phyloP scores from a whole-genome alignment of 2,888 invertebrate species.

The Iselma pallidipennis region DNA sequence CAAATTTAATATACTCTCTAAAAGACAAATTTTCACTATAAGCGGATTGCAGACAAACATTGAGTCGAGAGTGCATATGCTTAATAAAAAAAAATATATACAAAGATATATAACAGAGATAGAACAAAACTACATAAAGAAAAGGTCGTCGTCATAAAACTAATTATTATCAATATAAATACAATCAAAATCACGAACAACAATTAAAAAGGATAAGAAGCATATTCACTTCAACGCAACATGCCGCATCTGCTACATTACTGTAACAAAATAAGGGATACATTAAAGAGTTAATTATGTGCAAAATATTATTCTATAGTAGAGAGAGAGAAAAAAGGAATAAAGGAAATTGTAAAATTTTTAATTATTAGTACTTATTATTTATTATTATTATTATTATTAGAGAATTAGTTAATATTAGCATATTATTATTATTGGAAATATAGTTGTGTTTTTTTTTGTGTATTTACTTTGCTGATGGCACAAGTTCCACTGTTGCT shows the following conservation, averaged over 20 bases:
- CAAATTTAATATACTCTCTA: background rate
- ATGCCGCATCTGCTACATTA: conserved; percentile 4
- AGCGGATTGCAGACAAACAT: background rate
- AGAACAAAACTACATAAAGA: background rate
- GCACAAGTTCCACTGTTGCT: conserved; percentile 54
- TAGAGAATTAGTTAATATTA: conserved; percentile 2
- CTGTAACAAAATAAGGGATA: background rate
- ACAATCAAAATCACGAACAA: conserved; percentile 9
- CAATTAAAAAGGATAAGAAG: conserved; percentile 1
- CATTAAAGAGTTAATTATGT: background rate
- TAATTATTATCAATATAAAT: background rate
- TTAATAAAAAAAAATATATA: too few species aligned
- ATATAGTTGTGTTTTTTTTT: conserved; percentile 15
- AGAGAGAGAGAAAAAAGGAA: background rate
- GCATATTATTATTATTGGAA: conserved; percentile 10
- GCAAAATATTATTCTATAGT: background rate
- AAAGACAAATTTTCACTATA: background rate
- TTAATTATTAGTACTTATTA: background rate
- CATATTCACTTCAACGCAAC: conserved; percentile 18
- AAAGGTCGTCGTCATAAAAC: background rate
- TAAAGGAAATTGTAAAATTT: background rate
- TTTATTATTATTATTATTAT: too few species aligned
- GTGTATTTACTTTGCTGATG: conserved; percentile 56
- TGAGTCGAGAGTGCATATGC: background rate
- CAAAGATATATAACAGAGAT: too few species aligned